Evolutionary conservation across 1,140 invertebrate species (phyloP), one percentile per base, ranked within the genome.

Genomic region (Aphaenogaster rudis): DNA sequence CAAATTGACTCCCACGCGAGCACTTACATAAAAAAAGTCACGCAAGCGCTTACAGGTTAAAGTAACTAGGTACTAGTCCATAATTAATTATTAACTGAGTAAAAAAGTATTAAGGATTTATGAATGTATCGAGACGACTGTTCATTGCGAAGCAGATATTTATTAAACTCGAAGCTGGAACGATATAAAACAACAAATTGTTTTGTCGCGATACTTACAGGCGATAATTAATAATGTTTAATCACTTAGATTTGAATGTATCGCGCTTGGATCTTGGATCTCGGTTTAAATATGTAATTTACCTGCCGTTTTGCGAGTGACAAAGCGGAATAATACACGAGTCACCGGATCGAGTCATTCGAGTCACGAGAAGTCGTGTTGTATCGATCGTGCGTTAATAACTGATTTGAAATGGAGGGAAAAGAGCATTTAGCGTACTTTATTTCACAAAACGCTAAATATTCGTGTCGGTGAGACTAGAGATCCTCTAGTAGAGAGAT

Each of bases 401-500:
- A 67, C 64, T 21, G 45, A n/a, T 21, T 67, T 67, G 64, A 67
- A 42, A 21, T 66, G 64, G 8, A 28, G 15, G 28, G 11, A 21
- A 67, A 42, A n/a, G 5, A 11, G 36, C n/a, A 21, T 57, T n/a
- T 17, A 15, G 1, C 7, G 33, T 6, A 67, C 1, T 45, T 45
- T 42, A 67, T 67, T 13, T 67, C 64, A 4, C 45, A 67, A 45
- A 11, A n/a, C 64, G 39, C 45, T 42, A 67, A 67, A 67, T 45
- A 67, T 45, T 67, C 9, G 39, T 67, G n/a, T 42, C 64, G 17
- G 4, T 5, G 39, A 67, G 36, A 66, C n/a, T 45, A 28, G 28
- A 28, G 28, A 28, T 28, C 28, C 28, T 28, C 28, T 28, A 28
- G 28, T 28, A 28, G 28, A 28, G 28, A 28, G 28, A 28, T 28